These are phyloP conservation scores for Otocyon megalotis DNA, from an alignment of 2,113 vertebrate species.

Conservation along the genomic window DNA sequence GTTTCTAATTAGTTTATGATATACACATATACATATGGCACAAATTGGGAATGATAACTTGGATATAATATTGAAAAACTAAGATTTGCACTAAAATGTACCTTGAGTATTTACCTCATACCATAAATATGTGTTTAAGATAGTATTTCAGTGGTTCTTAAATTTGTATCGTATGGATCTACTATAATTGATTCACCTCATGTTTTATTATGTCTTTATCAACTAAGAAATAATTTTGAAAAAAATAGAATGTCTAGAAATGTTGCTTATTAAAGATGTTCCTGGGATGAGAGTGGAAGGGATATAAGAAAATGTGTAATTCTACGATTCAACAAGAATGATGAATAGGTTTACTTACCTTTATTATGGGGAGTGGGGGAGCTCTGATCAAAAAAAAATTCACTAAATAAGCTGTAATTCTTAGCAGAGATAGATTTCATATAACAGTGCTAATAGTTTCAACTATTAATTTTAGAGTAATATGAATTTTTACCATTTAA, in stretches of 20 bases:
- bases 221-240: neutral
- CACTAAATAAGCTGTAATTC: neutral
- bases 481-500: neutral
- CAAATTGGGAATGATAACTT: neutral
- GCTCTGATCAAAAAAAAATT: neutral
- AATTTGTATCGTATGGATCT: neutral
- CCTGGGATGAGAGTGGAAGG: neutral
- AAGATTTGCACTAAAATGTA: slow-evolving; percentile 3
- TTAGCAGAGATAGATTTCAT: neutral
- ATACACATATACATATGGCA: neutral
- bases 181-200: neutral
- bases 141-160: neutral
- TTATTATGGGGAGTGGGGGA: neutral
- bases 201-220: neutral
- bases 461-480: neutral
- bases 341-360: neutral
- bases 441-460: neutral
- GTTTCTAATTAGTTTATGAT: neutral
- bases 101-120: neutral
- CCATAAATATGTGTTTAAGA: neutral
- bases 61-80: neutral
- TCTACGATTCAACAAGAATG: neutral
- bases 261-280: neutral
- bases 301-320: neutral
- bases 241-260: slow-evolving; percentile 1